Base-by-base conservation (phyloP, 2,797 vertebrate species). In the Glyptemys insculpta region DNA sequence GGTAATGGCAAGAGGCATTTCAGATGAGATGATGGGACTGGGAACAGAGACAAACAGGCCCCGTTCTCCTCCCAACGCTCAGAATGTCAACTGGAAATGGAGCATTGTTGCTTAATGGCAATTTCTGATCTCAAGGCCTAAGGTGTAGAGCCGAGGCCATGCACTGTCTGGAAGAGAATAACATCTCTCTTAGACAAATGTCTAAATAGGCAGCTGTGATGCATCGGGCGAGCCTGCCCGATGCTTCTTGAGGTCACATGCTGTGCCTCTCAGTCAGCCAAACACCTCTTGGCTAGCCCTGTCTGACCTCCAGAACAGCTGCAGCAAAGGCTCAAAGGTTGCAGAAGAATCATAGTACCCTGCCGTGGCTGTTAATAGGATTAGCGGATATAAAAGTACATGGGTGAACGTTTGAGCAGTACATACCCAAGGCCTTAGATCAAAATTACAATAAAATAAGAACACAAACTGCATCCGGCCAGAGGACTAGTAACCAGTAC, bases 1-100 rank as follows among this genome's bases (percentile, higher is more conserved):
- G 92, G 89, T 57, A 89, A 95, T 87, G 91, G 94, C 85, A 27
- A 93, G 12, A 82, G 79, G 82, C 84, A 84, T 83, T 93, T 92
- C 14, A 92, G 52, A 96, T 68, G 78, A 37, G 83, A 5, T 41
- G 79, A 88, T 15, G 82, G 78, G 31, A 50, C 92, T 31, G 1
- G 89, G 76, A 68, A 52, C 0, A 8, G 78, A 50, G 3, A 44
- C 14, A 11, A 93, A 59, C 1, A 7, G 79, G 5, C 19, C 50
- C 50, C 3, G 4, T 41, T n/a, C 14, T 44, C 29, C 84, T 27
- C 31, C 23, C 2, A 53, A 21, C 41, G 84, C 80, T 14, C 6
- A 0, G 3, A 54, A 41, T 78, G 53, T 93, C 87, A 83, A 34
- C 95, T 91, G 96, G 83, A 94, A 94, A 54, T 0, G 6, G 80